Conservation (phyloP, 2,797 vertebrate genomes). For the Sebastes kiyomatsui region DNA sequence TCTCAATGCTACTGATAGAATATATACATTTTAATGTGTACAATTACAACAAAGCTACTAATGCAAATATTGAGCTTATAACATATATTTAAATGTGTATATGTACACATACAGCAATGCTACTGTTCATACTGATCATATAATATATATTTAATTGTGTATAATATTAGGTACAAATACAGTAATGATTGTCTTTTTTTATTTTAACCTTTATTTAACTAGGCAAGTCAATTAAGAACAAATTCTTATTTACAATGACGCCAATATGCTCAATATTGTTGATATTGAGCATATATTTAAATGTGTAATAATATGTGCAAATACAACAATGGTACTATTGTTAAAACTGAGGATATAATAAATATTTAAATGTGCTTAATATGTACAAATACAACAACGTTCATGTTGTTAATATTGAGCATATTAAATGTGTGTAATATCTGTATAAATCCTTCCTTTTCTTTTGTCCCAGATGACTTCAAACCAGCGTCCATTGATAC, state of each 20-base stretch:
- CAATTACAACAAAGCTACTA: no score
- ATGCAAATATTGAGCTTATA: neutral
- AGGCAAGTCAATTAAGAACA: no score
- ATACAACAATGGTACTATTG: neutral
- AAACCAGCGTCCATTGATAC: conserved; percentile 98
- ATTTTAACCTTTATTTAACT: no score
- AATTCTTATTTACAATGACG: no score
- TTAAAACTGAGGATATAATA: neutral
- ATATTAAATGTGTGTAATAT: neutral
- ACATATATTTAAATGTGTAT: neutral
- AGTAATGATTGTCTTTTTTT: no score
- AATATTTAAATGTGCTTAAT: neutral
- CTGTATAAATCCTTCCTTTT: neutral
- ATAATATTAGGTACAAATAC: neutral
- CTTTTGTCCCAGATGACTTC: conserved; percentile 91
- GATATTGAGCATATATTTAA: neutral
- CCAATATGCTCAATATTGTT: no score
- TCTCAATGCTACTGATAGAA: no score
- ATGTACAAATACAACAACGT: neutral
- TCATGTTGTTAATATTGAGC: neutral
- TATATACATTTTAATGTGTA: neutral
- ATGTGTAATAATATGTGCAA: neutral
- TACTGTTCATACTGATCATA: neutral
- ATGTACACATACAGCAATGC: neutral
- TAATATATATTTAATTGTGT: neutral